Base-by-base conservation (phyloP, 2,888 invertebrate genomes). In the Phragmatobia fuliginosa region DNA sequence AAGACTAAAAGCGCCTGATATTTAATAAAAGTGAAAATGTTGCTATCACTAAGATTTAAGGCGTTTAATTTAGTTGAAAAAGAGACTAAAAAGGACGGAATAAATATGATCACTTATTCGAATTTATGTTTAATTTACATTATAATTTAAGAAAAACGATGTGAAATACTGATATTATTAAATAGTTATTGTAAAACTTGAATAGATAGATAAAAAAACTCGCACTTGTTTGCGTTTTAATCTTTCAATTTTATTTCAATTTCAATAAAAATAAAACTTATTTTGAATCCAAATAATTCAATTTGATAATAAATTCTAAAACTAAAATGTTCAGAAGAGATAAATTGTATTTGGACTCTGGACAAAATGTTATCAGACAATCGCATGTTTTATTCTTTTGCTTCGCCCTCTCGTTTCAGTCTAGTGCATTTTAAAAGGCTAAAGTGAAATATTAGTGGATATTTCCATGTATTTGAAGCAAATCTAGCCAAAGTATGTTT, bases 1-100 rank as follows among this genome's bases (percentile, higher is more conserved):
- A 58, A 58, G 58, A 59, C 58, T 38, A 71, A 73, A 52, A 73
- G 77, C 79, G 81, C 81, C 83, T 81, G 77, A 38, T 60, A 33
- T 59, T 74, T 71, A 62, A 70, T 64, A 66, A 70, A 76, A 72
- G 70, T 66, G 67, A 68, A 58, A 52, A 31, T 62, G 72, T 76
- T 82, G 82, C 83, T 63, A 64, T 14, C 59, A 62, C 31, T 10
- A 41, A 73, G 60, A 71, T 62, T 68, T 45, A 52, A 80, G 83
- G 81, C 81, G 75, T 64, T 65, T n/a, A 38, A 56, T 69, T 74
- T 52, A 64, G 61, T 49, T 52, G 70, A 38, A 64, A 67, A 67
- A 64, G 11, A 28, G 25, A 56, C 21, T 21, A 52, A 21, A 33
- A 67, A 32, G 11, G n/a, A 33, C 18, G 16, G n/a, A 5, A 41